These are phyloP conservation scores for Limenitis camilla DNA, from an alignment of 2,888 invertebrate species.

Conservation along the genomic window DNA sequence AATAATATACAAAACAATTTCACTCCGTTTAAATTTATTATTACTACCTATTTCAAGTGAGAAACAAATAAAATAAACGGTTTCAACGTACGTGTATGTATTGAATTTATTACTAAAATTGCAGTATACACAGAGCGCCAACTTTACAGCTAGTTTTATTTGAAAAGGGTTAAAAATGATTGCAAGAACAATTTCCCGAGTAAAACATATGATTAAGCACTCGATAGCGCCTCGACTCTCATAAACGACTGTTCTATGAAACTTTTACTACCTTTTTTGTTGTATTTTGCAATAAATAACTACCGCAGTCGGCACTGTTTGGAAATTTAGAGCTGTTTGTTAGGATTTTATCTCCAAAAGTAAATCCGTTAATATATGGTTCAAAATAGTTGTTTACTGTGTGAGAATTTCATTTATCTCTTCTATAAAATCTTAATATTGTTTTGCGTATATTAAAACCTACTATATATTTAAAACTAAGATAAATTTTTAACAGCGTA, in stretches of 20 bases:
- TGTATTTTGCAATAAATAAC: slow-evolving; percentile 29
- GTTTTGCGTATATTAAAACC: too few relatives aligned
- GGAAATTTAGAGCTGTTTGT: slow-evolving; percentile 22
- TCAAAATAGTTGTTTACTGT: background rate
- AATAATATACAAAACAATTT: too few relatives aligned
- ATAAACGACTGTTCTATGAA: slow-evolving; percentile 41
- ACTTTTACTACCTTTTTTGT: slow-evolving; percentile 16
- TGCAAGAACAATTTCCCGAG: slow-evolving; percentile 8
- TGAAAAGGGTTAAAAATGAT: slow-evolving; percentile 2
- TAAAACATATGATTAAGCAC: slow-evolving; percentile 44
- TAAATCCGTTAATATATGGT: slow-evolving; percentile 2
- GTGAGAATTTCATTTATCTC: background rate
- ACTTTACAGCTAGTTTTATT: slow-evolving; percentile 3
- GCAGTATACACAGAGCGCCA: background rate
- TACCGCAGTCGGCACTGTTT: slow-evolving; percentile 16
- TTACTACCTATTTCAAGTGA: too few relatives aligned
- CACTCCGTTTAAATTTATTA: too few relatives aligned
- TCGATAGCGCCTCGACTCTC: slow-evolving; percentile 48
- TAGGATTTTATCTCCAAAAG: slow-evolving; percentile 8
- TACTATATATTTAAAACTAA: too few relatives aligned
- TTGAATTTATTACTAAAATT: background rate
- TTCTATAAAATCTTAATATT: background rate
- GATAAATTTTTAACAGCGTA: too few relatives aligned
- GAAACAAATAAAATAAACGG: background rate
- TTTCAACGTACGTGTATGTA: background rate